A percentile compares a stretch with the other conserved stretches of the same genome.
Evolutionary conservation across 2,797 vertebrate species (phyloP).

Genomic region (Pitangus sulphuratus): DNA sequence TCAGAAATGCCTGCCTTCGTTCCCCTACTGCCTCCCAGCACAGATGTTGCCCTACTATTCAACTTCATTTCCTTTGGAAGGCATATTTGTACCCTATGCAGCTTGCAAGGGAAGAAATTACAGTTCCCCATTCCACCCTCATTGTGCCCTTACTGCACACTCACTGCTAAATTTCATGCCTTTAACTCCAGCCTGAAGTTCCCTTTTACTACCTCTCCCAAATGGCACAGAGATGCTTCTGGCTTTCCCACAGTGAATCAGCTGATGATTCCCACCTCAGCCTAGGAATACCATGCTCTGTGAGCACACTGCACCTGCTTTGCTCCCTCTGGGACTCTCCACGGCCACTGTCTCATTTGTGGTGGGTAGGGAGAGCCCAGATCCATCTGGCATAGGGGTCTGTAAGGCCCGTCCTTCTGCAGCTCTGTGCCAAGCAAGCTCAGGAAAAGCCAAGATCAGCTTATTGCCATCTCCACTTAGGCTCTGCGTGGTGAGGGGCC

Average conservation of each 20-base stretch:
- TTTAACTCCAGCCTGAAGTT: background rate
- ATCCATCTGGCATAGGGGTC: background rate
- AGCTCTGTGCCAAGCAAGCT: background rate
- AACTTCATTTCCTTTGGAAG: background rate
- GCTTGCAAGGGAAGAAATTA: background rate
- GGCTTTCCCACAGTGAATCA: background rate
- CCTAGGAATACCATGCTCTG: background rate
- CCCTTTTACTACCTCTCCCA: background rate
- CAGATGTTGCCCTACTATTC: background rate
- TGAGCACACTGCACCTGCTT: background rate
- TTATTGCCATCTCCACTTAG: background rate
- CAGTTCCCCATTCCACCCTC: background rate
- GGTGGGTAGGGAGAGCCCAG: fast-evolving
- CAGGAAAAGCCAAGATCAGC: background rate
- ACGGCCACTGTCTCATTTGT: background rate
- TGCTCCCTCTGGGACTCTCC: background rate
- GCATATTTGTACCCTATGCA: background rate
- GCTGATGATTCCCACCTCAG: background rate
- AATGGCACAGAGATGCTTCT: background rate
- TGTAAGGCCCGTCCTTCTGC: background rate
- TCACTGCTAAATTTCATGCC: background rate
- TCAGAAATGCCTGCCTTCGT: background rate
- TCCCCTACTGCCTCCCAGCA: background rate
- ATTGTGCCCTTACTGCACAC: background rate
- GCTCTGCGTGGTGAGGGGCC: background rate